Base-by-base conservation (phyloP, 2,888 invertebrate genomes). In the Sminthurides aquaticus region DNA sequence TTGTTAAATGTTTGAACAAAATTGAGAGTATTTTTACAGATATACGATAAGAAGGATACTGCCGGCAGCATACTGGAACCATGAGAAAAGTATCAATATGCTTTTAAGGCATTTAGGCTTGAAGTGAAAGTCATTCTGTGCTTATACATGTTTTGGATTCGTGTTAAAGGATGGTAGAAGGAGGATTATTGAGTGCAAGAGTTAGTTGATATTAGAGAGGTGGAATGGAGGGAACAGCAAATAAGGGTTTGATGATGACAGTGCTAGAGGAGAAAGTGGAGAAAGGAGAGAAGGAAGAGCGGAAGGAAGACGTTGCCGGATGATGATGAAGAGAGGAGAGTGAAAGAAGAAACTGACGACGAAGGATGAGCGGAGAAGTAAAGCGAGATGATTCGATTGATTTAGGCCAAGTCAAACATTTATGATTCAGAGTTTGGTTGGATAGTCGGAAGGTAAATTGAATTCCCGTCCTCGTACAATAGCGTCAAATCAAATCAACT, bases 401-500 rank as follows among this genome's bases (percentile, higher is more conserved):
- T 67, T 64, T 67, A 64, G 64, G 59, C 62, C 61, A 67, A 67
- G 60, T 62, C 63, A 63, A 67, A 67, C 60, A 63, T 64, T 67
- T 67, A 67, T 67, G 64, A 67, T 67, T 64, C 67, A 60, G 61
- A 57, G 67, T 62, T 64, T 57, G 64, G 62, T 62, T 62, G 62
- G 62, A 62, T 62, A 62, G 62, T 62, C 62, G 64, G 56, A 55
- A 64, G 60, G 62, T 29, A 65, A 67, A 67, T 67, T 65, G 55
- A 67, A 67, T 67, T 67, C 49, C 49, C 65, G 52, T 63, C 43
- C 43, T 34, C 65, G 65, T 67, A 67, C 65, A 67, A 67, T 67
- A 67, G 64, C 64, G 64, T 61, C 61, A 67, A 65, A 67, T 67
- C 58, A 65, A 67, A 67, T 67, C 65, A 65, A 61, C 57, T 60